A percentile compares a stretch with the other conserved stretches of the same genome.
These are phyloP conservation scores for Bryconaethiops microstoma DNA, from an alignment of 2,797 vertebrate genomes.

Conservation along the genomic window DNA sequence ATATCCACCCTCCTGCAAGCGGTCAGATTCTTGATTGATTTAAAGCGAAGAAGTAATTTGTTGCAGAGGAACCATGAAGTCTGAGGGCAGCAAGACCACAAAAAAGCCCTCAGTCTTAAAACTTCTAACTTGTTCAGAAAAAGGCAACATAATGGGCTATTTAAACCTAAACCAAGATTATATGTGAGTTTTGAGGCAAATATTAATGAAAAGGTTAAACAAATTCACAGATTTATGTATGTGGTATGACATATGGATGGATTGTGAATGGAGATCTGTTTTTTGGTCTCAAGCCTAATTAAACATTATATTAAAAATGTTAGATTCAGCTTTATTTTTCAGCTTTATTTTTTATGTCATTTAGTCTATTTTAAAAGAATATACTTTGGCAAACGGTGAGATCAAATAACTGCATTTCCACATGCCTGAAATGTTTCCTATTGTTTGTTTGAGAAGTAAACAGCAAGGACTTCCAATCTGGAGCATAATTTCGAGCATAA, in stretches of 20 bases:
- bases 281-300: neutral
- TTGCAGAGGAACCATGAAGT: neutral
- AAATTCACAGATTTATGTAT: neutral
- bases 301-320: too few species aligned
- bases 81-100: neutral
- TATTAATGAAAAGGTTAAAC: neutral
- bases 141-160: neutral
- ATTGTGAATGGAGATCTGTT: neutral
- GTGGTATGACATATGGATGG: neutral
- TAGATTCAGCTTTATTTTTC: too few species aligned
- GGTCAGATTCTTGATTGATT: neutral
- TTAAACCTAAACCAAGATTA: neutral
- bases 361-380: neutral
- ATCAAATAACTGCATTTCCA: neutral
- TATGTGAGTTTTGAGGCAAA: neutral
- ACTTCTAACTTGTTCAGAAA: neutral
- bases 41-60: neutral
- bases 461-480: neutral
- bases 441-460: neutral
- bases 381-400: neutral
- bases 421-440: neutral
- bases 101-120: neutral
- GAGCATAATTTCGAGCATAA: neutral
- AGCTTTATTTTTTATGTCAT: too few species aligned
- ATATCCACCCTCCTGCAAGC: neutral